Conservation (phyloP, 2,888 invertebrate species). For the Mantis religiosa region DNA sequence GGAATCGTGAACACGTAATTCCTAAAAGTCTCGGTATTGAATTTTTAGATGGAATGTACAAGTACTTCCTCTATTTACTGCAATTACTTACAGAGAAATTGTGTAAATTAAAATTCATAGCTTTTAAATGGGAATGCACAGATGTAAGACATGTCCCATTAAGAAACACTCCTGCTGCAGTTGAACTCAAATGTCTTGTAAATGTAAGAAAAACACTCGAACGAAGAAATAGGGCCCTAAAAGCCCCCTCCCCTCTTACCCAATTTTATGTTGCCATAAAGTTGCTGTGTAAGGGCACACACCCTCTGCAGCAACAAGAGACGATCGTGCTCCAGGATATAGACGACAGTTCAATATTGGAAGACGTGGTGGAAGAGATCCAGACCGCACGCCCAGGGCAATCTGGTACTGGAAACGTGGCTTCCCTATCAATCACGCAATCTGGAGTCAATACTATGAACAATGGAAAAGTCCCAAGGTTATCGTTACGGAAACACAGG, state of each 20-base stretch:
- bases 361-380: neutral
- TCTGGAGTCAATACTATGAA: neutral
- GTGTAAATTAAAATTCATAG: no score
- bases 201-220: neutral
- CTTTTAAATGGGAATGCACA: no score
- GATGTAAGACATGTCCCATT: no score
- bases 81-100: no score
- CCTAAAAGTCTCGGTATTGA: no score
- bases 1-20: no score
- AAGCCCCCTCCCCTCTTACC: neutral
- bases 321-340: neutral
- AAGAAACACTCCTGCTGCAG: neutral
- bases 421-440: neutral
- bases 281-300: neutral
- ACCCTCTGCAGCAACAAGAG: neutral
- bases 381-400: neutral
- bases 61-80: no score
- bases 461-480: neutral
- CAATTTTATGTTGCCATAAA: neutral
- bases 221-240: neutral
- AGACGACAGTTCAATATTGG: neutral
- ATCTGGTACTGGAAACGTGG: neutral
- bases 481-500: no score
- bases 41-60: no score
- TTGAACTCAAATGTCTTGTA: neutral